Evolutionary conservation across 2,797 vertebrate genomes (phyloP).

Genomic region (Pristis pectinata): DNA sequence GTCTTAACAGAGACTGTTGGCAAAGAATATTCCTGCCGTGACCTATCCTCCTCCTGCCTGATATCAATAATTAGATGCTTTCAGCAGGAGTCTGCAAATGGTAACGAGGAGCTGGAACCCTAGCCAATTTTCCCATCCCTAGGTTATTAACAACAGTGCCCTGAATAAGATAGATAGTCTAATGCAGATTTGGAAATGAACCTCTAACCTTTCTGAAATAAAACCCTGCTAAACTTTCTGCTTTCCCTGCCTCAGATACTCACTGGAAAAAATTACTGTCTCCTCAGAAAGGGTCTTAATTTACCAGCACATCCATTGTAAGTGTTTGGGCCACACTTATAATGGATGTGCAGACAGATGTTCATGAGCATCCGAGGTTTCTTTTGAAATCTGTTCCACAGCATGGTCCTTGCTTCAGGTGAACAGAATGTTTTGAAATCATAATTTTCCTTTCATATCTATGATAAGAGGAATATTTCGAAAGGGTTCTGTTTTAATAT

Average conservation of each 20-base stretch:
- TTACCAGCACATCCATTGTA: not conserved
- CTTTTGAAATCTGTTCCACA: constrained; percentile 20
- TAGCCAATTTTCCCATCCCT: not conserved
- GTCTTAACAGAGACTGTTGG: not conserved
- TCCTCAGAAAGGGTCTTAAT: not conserved
- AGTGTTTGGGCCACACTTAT: not conserved
- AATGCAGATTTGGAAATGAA: not conserved
- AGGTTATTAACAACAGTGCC: not conserved
- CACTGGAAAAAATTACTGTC: not conserved
- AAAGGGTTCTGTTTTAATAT: not conserved
- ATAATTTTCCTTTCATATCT: constrained; percentile 4
- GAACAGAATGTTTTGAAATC: not conserved
- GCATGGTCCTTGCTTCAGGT: not conserved
- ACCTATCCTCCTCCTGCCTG: not conserved
- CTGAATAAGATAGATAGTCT: not conserved
- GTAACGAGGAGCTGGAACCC: not conserved
- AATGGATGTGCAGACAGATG: not conserved
- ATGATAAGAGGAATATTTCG: not conserved
- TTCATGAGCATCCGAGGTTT: not conserved
- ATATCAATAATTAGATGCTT: not conserved
- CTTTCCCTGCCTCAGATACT: not conserved
- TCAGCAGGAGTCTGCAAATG: not conserved
- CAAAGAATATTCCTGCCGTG: not conserved
- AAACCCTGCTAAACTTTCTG: not conserved
- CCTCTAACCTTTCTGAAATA: not conserved